phyloP scores from a whole-genome alignment of 2,888 invertebrate species.

The Teleogryllus oceanicus region DNA sequence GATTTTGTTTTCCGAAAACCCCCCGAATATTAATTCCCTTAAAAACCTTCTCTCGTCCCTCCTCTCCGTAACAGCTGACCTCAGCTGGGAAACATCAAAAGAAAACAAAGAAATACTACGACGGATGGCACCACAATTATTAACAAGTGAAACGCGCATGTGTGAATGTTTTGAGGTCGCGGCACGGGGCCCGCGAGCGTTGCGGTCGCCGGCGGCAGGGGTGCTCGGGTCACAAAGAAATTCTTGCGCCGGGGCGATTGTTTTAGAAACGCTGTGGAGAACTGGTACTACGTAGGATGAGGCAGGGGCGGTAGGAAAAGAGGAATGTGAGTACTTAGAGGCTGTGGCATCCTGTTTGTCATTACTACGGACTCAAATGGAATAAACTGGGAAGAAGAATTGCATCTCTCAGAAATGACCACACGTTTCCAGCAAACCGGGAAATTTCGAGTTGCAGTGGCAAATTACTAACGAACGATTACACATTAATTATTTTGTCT shows the following conservation, averaged over 20 bases:
- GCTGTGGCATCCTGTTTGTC: too few species aligned
- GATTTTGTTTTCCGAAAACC: not conserved
- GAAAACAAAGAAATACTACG: slow-evolving; percentile 3
- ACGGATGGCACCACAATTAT: not conserved
- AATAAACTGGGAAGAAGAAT: too few species aligned
- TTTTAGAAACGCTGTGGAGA: not conserved
- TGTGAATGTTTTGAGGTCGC: not conserved
- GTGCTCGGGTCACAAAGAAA: not conserved
- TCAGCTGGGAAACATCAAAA: not conserved
- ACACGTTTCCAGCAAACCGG: too few species aligned
- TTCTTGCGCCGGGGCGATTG: not conserved
- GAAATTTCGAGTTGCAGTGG: too few species aligned
- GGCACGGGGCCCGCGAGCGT: not conserved
- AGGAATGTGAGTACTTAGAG: too few species aligned
- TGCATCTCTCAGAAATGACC: too few species aligned
- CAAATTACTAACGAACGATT: too few species aligned
- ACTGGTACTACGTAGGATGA: not conserved
- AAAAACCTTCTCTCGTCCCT: not conserved
- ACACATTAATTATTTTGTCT: too few species aligned
- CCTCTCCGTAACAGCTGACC: not conserved
- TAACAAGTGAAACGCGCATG: slow-evolving; percentile 9
- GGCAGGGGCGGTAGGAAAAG: too few species aligned
- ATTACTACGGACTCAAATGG: too few species aligned
- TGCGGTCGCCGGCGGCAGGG: not conserved
- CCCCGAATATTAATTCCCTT: slow-evolving; percentile 6